Base-by-base conservation (phyloP, 1,140 invertebrate genomes). In the Megalopta genalis region DNA sequence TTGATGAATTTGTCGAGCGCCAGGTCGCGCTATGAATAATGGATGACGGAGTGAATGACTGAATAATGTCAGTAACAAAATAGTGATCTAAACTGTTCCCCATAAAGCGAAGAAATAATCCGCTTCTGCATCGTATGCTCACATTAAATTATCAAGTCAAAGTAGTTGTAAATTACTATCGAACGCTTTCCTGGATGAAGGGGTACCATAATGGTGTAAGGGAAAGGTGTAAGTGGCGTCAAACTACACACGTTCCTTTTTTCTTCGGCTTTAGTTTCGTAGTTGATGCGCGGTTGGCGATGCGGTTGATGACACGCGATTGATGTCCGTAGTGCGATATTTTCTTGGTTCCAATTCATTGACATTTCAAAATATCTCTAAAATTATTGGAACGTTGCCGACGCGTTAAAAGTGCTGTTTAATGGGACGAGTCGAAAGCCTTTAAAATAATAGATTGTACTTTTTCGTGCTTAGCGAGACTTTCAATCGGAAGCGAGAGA, bases 1-100 rank as follows among this genome's bases (percentile, higher is more conserved):
- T 66, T 66, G 63, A 66, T 42, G 27, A 66, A 66, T 75, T 23
- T 57, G 57, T 75, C 63, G 64, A 23, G 12, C 27, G 18, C 57
- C 52, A 23, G 49, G 37, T 7, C 25, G 5, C 12, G 18, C 14
- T 27, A 75, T 75, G 64, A 75, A 67, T 75, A 75, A 75, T 75
- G 73, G 64, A 75, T 75, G 63, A 74, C 39, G 46, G 42, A 64
- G 42, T 18, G 21, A 9, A 46, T 39, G 37, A 49, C 49, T 63
- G 70, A 42, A 75, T 75, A 57, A 75, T 42, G 64, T 32, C 49
- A n/a, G 63, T 59, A 75, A 75, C 66, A n/a, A 75, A 59, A 67
- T 75, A 42, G 72, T 67, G 27, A 23, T 10, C 62, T 54, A 74
- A 74, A 74, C 54, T 74, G 63, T 25, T 54, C 23, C 10, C 32